Conservation (phyloP, 2,113 vertebrate genomes). For the Malaclemys terrapin region DNA sequence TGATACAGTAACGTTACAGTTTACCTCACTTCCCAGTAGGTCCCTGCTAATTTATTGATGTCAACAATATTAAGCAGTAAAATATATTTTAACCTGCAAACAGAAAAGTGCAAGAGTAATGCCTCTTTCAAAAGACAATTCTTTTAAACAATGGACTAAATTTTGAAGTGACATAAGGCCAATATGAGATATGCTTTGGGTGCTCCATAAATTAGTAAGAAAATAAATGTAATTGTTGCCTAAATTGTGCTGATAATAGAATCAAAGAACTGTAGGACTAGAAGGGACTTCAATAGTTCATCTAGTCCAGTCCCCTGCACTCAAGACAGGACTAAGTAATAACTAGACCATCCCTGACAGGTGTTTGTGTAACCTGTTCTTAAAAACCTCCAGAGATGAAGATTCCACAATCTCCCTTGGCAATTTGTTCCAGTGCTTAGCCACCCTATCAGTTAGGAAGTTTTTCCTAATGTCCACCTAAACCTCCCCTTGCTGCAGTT, state of each 20-base stretch:
- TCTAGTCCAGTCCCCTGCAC: not conserved
- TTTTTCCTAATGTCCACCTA: not conserved
- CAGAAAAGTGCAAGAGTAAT: not conserved
- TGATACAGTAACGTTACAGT: not conserved
- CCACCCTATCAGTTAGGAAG: no score
- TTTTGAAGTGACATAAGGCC: not conserved
- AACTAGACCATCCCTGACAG: not conserved
- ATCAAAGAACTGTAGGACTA: not conserved
- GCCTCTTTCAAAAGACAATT: not conserved
- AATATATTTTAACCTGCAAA: not conserved
- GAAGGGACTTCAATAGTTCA: not conserved
- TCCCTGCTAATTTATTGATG: not conserved
- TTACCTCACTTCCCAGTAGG: not conserved
- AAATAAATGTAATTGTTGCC: not conserved
- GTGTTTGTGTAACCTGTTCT: not conserved
- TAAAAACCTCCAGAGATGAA: not conserved
- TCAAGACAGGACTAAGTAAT: not conserved
- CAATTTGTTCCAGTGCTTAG: no score
- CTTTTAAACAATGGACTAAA: not conserved
- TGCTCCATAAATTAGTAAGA: not conserved
- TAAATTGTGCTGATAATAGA: not conserved
- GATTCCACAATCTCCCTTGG: no score
- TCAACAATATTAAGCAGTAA: not conserved
- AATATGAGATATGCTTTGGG: not conserved
- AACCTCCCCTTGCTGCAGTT: not conserved